Conservation (phyloP, 2,888 invertebrate species). For the Alsophila aescularia region DNA sequence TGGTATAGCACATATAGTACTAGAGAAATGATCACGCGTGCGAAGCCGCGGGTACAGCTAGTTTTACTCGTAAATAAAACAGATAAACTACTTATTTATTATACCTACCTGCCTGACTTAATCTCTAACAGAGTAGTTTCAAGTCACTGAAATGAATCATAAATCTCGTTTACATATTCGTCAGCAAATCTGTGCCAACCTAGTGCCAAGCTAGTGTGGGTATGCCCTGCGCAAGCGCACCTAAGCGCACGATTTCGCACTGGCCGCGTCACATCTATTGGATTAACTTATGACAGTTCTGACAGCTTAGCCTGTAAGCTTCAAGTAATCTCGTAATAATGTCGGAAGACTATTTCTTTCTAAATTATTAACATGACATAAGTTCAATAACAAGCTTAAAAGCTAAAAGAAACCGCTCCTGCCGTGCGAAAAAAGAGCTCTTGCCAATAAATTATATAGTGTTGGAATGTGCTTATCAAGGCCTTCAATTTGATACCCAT, state of each 20-base stretch:
- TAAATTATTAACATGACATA: too few species aligned
- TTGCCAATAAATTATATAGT: too few species aligned
- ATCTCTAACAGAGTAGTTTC: background rate
- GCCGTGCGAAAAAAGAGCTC: too few species aligned
- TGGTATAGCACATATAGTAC: too few species aligned
- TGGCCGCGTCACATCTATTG: slow-evolving; percentile 23
- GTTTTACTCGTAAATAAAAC: too few species aligned
- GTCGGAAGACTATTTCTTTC: background rate
- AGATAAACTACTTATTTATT: background rate
- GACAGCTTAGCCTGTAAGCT: slow-evolving; percentile 20
- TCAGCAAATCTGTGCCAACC: background rate
- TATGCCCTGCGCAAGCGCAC: slow-evolving; percentile 18
- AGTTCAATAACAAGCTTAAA: too few species aligned
- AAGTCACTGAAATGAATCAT: background rate
- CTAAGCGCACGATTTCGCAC: slow-evolving; percentile 16
- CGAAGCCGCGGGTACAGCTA: too few species aligned
- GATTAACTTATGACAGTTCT: slow-evolving; percentile 29
- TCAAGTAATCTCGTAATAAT: background rate
- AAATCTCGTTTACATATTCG: slow-evolving; percentile 2
- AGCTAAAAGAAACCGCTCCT: too few species aligned
- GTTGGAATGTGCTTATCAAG: too few species aligned
- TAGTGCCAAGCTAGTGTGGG: slow-evolving; percentile 7
- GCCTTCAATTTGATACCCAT: too few species aligned
- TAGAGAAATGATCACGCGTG: too few species aligned
- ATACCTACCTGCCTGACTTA: background rate